Evolutionary conservation across 2,113 vertebrate species (phyloP), one percentile per base, ranked within the genome.

Genomic region (Nesoenas mayeri): DNA sequence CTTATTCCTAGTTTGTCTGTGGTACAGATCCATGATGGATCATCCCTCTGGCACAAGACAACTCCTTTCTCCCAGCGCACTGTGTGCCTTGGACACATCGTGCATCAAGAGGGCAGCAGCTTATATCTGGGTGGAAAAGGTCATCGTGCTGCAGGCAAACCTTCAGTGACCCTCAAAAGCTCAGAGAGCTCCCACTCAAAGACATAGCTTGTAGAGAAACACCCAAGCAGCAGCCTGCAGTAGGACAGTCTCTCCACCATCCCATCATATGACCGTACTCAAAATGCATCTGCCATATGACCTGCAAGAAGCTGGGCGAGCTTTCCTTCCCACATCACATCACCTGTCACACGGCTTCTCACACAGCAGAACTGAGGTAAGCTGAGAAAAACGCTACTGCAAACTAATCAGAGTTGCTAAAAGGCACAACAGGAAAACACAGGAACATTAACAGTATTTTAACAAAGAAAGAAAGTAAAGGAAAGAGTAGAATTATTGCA

Each of bases 401-500:
- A 80, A 57, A 48, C 50, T 88, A 78, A 69, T 44, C 58, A 54
- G 6, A 56, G 56, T 28, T n/a, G 61, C 51, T 50, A 57, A 82
- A 79, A 88, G 56, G 44, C 65, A 17, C 28, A 66, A 53, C 28
- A 77, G 74, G 34, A 72, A 82, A 72, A 85, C 58, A 79, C 53
- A 62, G 6, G 44, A 56, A 77, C 47, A 60, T 42, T 54, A 79
- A 47, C 6, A 88, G 47, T 47, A 84, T 64, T 71, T 25, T 42
- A 91, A 90, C 32, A 61, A 75, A 85, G 74, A 92, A 82, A 88
- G 40, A 44, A 72, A 56, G 66, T 38, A 75, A 42, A 81, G 40
- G 24, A 56, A 90, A 91, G 28, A 1, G 0, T 20, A 47, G 31
- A 58, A 28, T 20, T 51, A 71, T 17, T 54, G 40, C 11, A 17